A percentile compares a stretch with the other conserved stretches of the same genome.
phyloP scores from a whole-genome alignment of 2,797 vertebrate species.

The Liparis tanakae region DNA sequence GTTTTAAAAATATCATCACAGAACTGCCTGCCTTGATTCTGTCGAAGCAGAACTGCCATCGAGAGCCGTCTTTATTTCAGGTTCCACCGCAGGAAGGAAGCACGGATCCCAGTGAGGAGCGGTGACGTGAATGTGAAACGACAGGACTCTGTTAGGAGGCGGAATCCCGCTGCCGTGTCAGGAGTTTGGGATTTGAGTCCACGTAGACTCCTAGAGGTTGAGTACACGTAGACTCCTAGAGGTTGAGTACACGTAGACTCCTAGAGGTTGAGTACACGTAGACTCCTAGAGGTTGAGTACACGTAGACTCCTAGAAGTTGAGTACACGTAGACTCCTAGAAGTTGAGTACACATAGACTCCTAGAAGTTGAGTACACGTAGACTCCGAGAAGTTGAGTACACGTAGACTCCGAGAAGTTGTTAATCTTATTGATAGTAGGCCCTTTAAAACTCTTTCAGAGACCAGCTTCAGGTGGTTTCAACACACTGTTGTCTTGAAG shows the following conservation, averaged over 20 bases:
- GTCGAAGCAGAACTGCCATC: conserved; percentile 2
- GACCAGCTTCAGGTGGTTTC: too few species aligned
- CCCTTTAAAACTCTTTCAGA: not conserved
- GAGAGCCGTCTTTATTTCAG: conserved; percentile 32
- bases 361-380: not conserved
- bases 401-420: not conserved
- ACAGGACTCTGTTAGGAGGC: conserved; percentile 38
- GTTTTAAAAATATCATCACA: conserved; percentile 7
- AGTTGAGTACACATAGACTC: not conserved
- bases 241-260: not conserved
- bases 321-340: not conserved
- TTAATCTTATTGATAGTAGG: conserved; percentile 8
- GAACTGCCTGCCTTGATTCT: conserved; percentile 5
- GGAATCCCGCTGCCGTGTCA: conserved; percentile 27
- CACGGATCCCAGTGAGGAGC: not conserved
- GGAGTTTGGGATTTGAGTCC: conserved; percentile 24
- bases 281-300: not conserved
- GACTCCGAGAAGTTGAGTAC: not conserved
- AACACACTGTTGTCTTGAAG: too few species aligned
- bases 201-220: not conserved
- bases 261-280: not conserved
- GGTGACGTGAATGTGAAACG: conserved; percentile 27
- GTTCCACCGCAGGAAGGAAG: conserved; percentile 11
- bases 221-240: not conserved
- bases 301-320: not conserved